Evolutionary conservation across 2,113 vertebrate species (phyloP), one percentile per base, ranked within the genome.

Genomic region (Acanthisitta chloris): DNA sequence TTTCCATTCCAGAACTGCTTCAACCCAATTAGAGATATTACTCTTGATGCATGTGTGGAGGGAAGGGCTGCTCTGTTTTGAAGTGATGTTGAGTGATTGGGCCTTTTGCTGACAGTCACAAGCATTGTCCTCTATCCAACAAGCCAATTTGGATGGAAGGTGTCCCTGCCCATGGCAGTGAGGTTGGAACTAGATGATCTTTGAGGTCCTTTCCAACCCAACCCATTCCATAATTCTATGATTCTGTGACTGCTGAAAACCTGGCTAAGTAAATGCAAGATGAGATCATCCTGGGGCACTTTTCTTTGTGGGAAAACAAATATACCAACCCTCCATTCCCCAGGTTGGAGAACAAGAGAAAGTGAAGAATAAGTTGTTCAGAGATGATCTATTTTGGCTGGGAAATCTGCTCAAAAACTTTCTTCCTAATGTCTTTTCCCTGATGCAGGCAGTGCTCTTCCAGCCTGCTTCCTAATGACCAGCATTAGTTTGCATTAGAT

Each of bases 401-500:
- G 0, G 64, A 86, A 90, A 89, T 52, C 88, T 64, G 51, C 89
- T 92, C 81, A 79, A 86, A 85, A 96, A 90, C 92, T 88, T 96
- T 95, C 67, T 45, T 79, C 54, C 72, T 95, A 85, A 94, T 81
- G 65, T 76, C 94, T 94, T 91, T 90, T 70, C 81, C 88, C 76
- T 0, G 12, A 72, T 48, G 79, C 94, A 86, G 92, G 93, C 90
- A 67, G 72, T 0, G 0, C 76, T 91, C 38, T 38, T 62, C 76
- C 42, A 76, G 65, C 69, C 70, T 76, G 70, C 71, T 73, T 92
- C 81, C 86, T 95, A 96, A 96, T 97, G 96, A 93, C 95, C 90
- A 34, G 86, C 94, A 96, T 96, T 96, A 91, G 93, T 94, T 97
- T 96, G 86, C 91, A 94, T 96, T 95, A 95, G 92, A 86, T 95